Conservation (phyloP, 35 echinoderm and acorn worm genomes). For the Eucidaris tribuloides region DNA sequence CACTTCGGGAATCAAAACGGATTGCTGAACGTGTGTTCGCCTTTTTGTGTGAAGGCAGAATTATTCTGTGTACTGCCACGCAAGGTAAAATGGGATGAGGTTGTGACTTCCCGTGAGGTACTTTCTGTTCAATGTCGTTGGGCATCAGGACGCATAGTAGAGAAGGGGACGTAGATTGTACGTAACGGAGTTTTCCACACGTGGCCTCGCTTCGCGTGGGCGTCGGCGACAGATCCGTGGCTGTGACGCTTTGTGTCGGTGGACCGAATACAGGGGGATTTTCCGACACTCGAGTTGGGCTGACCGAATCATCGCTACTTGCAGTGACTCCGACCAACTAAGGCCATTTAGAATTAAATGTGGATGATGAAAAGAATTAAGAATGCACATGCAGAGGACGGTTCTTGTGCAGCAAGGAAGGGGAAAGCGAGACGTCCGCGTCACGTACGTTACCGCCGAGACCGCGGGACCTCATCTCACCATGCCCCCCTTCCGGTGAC, state of each 20-base stretch:
- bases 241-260: neutral
- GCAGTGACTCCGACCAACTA: constrained; percentile 40
- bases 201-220: neutral
- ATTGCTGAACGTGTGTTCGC: neutral
- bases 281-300: neutral
- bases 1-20: neutral
- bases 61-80: constrained; percentile 29
- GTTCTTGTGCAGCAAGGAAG: neutral
- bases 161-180: constrained; percentile 34
- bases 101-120: constrained; percentile 46
- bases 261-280: neutral
- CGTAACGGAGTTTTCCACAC: constrained; percentile 61
- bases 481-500: neutral
- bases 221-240: neutral
- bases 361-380: constrained; percentile 24
- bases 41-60: constrained; percentile 52
- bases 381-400: constrained; percentile 24
- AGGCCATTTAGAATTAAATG: constrained; percentile 33
- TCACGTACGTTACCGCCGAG: neutral
- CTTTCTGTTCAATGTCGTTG: constrained; percentile 45
- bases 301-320: neutral
- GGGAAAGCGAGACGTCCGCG: neutral
- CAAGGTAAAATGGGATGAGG: constrained; percentile 47
- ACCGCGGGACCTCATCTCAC: neutral
- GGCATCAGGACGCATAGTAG: constrained; percentile 47